A percentile compares a stretch with the other conserved stretches of the same genome.
These are phyloP conservation scores for Climacteris rufus DNA, from an alignment of 2,113 vertebrate species.

Conservation along the genomic window DNA sequence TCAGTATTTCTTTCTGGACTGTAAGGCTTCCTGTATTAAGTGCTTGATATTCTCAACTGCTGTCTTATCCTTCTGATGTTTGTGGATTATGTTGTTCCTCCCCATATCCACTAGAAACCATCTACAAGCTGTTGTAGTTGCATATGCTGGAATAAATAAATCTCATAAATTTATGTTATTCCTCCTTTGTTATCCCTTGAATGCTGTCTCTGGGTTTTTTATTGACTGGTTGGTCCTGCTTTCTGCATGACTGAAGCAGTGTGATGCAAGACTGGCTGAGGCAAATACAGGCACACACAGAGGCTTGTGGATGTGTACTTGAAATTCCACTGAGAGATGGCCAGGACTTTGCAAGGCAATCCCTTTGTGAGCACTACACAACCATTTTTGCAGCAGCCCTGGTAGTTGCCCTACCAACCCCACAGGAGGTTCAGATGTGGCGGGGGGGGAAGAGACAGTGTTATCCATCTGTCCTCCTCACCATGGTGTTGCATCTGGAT, in stretches of 20 bases:
- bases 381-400: not conserved
- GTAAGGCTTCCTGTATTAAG: not conserved
- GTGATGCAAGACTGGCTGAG: not conserved
- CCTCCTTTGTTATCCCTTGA: not conserved
- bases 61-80: not conserved
- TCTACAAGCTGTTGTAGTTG: not conserved
- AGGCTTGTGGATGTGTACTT: not conserved
- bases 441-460: rapidly evolving
- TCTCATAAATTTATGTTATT: not conserved
- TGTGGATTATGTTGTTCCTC: not conserved
- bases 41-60: not conserved
- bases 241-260: not conserved
- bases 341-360: not conserved
- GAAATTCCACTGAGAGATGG: not conserved
- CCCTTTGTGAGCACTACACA: not conserved
- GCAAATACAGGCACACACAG: not conserved
- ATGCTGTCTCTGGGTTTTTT: not conserved
- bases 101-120: not conserved
- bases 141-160: not conserved
- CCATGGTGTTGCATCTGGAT: not conserved
- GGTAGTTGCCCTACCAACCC: no score
- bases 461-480: not conserved
- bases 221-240: not conserved
- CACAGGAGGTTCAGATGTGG: not conserved
- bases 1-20: not conserved